Conservation (phyloP, 2,888 invertebrate species). For the Agrochola lychnidis region DNA sequence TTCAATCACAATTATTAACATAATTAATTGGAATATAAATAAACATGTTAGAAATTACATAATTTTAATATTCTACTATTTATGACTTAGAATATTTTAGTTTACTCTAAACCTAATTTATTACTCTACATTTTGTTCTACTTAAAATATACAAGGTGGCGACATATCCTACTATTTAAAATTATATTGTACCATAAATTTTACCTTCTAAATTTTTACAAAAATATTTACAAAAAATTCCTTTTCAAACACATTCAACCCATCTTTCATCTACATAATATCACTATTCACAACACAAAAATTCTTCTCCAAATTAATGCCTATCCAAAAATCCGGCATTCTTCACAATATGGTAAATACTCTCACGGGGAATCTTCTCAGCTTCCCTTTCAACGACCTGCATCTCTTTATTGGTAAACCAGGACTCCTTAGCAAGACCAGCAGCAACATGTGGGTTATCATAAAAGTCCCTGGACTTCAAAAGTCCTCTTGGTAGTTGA, state of each 20-base stretch:
- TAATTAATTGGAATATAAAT: conserved; percentile 45
- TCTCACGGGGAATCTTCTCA: conserved; percentile 94
- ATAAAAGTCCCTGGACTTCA: conserved; percentile 93
- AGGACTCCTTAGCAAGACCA: conserved; percentile 94
- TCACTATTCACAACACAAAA: not conserved
- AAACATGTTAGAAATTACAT: conserved; percentile 40
- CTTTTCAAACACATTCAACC: not conserved
- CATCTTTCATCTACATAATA: not conserved
- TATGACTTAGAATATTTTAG: conserved; percentile 63
- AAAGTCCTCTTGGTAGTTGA: conserved; percentile 92
- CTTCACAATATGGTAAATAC: conserved; percentile 94
- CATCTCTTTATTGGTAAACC: conserved; percentile 94
- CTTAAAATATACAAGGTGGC: conserved; percentile 47
- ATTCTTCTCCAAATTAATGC: conserved; percentile 67
- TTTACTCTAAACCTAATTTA: not conserved
- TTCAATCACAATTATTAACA: conserved; percentile 51
- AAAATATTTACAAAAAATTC: no score
- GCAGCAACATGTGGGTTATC: conserved; percentile 94
- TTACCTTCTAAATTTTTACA: not conserved
- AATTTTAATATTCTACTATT: conserved; percentile 30
- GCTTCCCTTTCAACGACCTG: conserved; percentile 95
- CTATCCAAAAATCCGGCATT: conserved; percentile 92
- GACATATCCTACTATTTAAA: conserved; percentile 16
- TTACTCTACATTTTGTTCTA: not conserved
- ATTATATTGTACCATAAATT: conserved; percentile 43